phyloP scores from a whole-genome alignment of 2,888 invertebrate species.

The Nesidiocoris tenuis region DNA sequence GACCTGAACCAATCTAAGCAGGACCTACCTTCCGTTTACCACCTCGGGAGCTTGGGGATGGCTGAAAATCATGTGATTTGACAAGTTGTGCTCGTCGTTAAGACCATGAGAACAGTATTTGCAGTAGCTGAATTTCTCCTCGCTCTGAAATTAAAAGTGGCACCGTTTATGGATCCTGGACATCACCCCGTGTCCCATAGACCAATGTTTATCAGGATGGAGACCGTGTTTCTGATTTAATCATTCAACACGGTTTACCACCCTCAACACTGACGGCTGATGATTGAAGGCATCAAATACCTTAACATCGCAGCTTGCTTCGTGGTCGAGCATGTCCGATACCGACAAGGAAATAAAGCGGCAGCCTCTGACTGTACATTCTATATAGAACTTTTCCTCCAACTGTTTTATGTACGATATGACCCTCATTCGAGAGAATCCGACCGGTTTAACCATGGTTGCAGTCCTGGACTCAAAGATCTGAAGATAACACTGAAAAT shows the following conservation, averaged over 20 bases:
- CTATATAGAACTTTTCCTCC: conserved; percentile 14
- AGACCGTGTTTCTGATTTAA: no score
- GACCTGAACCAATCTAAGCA: no score
- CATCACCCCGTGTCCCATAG: no score
- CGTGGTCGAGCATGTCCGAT: not conserved
- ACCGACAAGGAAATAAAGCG: conserved; percentile 11
- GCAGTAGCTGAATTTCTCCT: not conserved
- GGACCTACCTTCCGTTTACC: not conserved
- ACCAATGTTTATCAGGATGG: no score
- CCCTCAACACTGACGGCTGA: no score
- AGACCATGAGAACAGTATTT: conserved; percentile 26
- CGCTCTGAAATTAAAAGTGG: conserved; percentile 6
- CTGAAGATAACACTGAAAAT: not conserved
- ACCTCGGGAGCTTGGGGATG: conserved; percentile 6
- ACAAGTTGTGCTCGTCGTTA: not conserved
- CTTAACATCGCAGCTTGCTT: not conserved
- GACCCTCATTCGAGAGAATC: conserved; percentile 4
- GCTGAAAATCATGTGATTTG: conserved; percentile 2
- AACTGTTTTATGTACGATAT: conserved; percentile 13
- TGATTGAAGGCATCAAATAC: no score
- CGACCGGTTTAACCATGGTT: not conserved
- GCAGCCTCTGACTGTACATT: conserved; percentile 12
- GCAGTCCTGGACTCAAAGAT: not conserved
- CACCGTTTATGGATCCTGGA: no score
- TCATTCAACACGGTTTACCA: no score